These are phyloP conservation scores for Danio jaintianensis DNA, from an alignment of 2,797 vertebrate species.

Conservation along the genomic window DNA sequence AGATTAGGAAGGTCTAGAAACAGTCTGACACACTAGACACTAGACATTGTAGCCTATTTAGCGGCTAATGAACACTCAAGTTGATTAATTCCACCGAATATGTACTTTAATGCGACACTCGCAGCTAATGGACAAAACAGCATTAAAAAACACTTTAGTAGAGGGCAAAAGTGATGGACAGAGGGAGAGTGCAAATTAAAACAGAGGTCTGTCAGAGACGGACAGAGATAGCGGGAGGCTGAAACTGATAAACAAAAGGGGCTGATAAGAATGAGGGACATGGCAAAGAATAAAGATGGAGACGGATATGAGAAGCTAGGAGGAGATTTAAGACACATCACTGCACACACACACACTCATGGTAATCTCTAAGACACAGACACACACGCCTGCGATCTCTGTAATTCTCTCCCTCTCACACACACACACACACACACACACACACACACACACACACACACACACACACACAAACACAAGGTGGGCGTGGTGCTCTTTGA, in stretches of 20 bases:
- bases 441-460: constrained; percentile 37
- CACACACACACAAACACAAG: too few relatives aligned
- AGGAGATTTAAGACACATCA: constrained; percentile 61
- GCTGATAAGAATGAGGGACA: constrained; percentile 57
- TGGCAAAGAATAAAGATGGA: constrained; percentile 47
- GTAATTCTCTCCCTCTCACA: constrained; percentile 26
- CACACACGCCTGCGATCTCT: constrained; percentile 27
- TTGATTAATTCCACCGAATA: constrained; percentile 10
- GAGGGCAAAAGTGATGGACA: constrained; percentile 43
- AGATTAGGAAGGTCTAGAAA: constrained; percentile 35
- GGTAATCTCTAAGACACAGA: constrained; percentile 41
- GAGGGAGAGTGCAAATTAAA: constrained; percentile 31
- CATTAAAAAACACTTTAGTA: constrained; percentile 29
- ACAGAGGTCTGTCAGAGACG: constrained; percentile 25
- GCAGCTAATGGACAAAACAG: neutral
- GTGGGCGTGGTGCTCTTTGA: constrained; percentile 52
- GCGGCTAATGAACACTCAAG: constrained; percentile 21
- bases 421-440: constrained; percentile 42
- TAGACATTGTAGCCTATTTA: neutral
- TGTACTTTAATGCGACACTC: neutral
- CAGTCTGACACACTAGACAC: constrained; percentile 13
- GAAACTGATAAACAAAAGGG: constrained; percentile 51
- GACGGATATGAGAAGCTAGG: constrained; percentile 69
- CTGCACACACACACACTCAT: constrained; percentile 55
- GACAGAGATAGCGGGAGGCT: constrained; percentile 42